Evolutionary conservation across 2,797 vertebrate genomes (phyloP).

Genomic region (Cyclopterus lumpus): DNA sequence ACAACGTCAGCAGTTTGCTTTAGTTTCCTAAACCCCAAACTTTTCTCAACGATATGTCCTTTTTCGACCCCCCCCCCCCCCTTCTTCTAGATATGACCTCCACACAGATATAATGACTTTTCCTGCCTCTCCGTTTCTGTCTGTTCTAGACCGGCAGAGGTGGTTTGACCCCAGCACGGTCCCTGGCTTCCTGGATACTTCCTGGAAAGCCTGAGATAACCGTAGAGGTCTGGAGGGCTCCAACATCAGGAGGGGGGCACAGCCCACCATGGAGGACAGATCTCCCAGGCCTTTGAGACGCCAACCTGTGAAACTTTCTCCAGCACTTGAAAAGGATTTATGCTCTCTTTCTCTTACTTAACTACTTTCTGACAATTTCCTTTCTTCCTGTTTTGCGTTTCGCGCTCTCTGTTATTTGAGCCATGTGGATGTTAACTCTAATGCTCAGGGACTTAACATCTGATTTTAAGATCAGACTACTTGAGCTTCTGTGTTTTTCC

Average conservation of each 20-base stretch:
- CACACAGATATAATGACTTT: constrained; percentile 76
- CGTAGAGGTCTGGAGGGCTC: constrained; percentile 35
- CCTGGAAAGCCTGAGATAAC: constrained; percentile 60
- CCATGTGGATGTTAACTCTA: constrained; percentile 37
- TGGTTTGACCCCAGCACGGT: constrained; percentile 56
- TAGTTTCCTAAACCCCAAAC: constrained; percentile 33
- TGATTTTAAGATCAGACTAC: constrained; percentile 62
- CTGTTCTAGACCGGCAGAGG: constrained; percentile 53
- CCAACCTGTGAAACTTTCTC: constrained; percentile 30
- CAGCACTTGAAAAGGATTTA: constrained; percentile 29
- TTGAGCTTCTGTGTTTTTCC: constrained; percentile 38
- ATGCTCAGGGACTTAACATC: constrained; percentile 55
- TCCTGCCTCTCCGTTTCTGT: constrained; percentile 58
- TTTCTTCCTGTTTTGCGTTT: constrained; percentile 10
- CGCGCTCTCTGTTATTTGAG: constrained; percentile 31
- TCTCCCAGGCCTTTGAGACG: constrained; percentile 30
- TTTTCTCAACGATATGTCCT: constrained; percentile 23
- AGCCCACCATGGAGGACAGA: constrained; percentile 39
- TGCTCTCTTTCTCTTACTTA: constrained; percentile 20
- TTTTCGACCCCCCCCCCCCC: constrained; percentile 18
- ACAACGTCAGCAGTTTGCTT: constrained; percentile 35
- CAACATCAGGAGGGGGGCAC: constrained; percentile 17
- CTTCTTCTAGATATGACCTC: constrained; percentile 53
- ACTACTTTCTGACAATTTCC: constrained; percentile 25
- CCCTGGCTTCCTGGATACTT: constrained; percentile 64